Base-by-base conservation (phyloP, 2,888 invertebrate genomes). In the Theodoxus fluviatilis region DNA sequence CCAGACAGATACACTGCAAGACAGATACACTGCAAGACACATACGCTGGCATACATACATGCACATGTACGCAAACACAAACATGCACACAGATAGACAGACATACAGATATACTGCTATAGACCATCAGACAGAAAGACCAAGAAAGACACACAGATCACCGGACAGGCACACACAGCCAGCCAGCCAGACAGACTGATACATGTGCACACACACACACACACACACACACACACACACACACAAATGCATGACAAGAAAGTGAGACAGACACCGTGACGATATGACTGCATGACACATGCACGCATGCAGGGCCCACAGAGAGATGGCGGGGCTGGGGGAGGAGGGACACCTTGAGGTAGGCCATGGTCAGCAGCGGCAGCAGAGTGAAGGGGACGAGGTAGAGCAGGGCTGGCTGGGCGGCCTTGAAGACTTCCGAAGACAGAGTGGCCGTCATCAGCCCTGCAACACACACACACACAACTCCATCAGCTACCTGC, bases 381-480 rank as follows among this genome's bases (percentile, higher is more conserved):
- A 98, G 91, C 86, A 98, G 91, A 85, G 97, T 98, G 89, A 98
- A 98, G 85, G 98, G 98, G 87, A 98, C 98, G 85, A 98, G 92
- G 90, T 98, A 98, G 72, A 98, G 91, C 82, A 98, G 91, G 79
- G 98, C 98, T 75, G 98, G 98, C 89, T 98, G 98, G 76, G 98
- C 97, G 80, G 97, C 97, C 90, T 96, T 96, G 90, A 98, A 98
- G 86, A 98, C 93, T 90, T 98, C 98, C 64, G 96, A 96, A 81
- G 96, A 97, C 78, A 98, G 95, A 52, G 97, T 97, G 75, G 98
- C 97, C 83, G 97, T 97, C 88, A 98, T 90, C 87, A 98, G 90
- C 77, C 89, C 89, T 89, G 78, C 2, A 76, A 76, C 63, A 40
- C 43, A 31, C 47, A 55, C 15, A 66, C 33, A 47, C 12, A 33